Evolutionary conservation across 2,113 vertebrate genomes (phyloP), one percentile per base, ranked within the genome.

Genomic region (Alces alces): DNA sequence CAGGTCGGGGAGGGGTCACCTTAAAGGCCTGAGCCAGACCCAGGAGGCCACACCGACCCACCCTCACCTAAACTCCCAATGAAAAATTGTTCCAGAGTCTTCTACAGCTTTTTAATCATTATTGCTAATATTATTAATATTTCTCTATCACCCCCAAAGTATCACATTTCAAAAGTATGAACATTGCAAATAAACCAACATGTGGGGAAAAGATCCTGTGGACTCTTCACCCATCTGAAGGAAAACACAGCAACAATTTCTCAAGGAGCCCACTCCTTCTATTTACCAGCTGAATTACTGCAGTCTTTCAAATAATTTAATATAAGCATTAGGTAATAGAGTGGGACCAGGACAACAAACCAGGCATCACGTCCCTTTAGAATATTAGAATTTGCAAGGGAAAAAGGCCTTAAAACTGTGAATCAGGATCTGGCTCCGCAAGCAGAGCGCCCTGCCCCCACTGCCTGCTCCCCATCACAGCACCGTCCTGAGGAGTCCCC

Each of bases 351-450:
- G 15, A 33, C 2, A 47, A 52, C 43, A 84, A 89, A 43, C 2
- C 28, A 16, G 16, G 13, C 16, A n/a, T 21, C 23, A 25, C 33
- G 78, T 52, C n/a, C 54, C 92, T 88, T 95, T 86, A 52, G 95
- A 83, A 79, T 84, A 89, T 19, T 61, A 73, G 86, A 86, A 6
- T 16, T 64, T 52, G 70, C 70, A 43, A 95, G 64, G 25, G 12
- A 27, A 36, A 82, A 17, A 33, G 5, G 16, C 70, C 23, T 13
- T 1, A 16, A 54, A 89, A 52, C 11, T 1, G 0, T 8, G 28
- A 43, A 21, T 7, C 10, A 21, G 19, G 10, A 36, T 36, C 43
- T 5, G 19, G 0, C 52, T 1, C 36, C 1, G 1, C n/a, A 7
- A 33, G 50, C 7, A 47, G 21, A 36, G 52, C 5, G 14, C 3